Percentiles rank a stretch among this genome's conserved stretches.
Evolutionary conservation across 2,113 vertebrate species (phyloP).

Genomic region (Oreotrochilus melanogaster): DNA sequence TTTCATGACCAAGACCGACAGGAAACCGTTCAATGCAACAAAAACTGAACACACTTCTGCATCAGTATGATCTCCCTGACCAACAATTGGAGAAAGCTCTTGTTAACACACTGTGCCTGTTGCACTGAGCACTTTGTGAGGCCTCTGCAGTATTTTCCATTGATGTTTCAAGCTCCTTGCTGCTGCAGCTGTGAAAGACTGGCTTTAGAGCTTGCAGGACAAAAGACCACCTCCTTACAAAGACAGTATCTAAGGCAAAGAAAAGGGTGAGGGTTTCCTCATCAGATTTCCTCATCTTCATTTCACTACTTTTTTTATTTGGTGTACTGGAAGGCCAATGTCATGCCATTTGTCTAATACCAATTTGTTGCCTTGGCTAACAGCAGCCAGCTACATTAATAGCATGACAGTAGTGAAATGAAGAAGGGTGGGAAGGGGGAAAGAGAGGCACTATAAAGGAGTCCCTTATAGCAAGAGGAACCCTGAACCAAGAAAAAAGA

Average conservation of each 20-base stretch:
- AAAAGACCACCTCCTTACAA: not conserved
- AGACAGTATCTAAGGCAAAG: not conserved
- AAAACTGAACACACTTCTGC: not conserved
- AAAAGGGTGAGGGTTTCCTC: not conserved
- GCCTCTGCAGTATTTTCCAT: not conserved
- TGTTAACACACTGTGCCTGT: rapidly evolving
- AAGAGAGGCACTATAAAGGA: not conserved
- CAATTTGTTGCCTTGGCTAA: not conserved
- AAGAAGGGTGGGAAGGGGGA: not conserved
- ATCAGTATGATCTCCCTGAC: not conserved
- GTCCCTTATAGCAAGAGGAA: not conserved
- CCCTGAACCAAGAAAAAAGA: not conserved
- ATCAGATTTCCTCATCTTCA: not conserved
- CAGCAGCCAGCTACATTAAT: not conserved
- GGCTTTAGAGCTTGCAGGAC: not conserved
- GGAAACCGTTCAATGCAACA: not conserved
- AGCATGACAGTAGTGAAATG: not conserved
- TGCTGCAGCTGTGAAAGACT: not conserved
- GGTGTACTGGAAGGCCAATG: not conserved
- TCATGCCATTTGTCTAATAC: too few species aligned
- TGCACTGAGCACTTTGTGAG: not conserved
- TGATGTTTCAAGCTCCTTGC: not conserved
- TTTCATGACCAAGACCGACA: not conserved
- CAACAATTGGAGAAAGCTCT: not conserved
- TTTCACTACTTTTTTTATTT: not conserved